Evolutionary conservation across 2,113 vertebrate species (phyloP), one percentile per base, ranked within the genome.

Genomic region (Bostrychus sinensis): DNA sequence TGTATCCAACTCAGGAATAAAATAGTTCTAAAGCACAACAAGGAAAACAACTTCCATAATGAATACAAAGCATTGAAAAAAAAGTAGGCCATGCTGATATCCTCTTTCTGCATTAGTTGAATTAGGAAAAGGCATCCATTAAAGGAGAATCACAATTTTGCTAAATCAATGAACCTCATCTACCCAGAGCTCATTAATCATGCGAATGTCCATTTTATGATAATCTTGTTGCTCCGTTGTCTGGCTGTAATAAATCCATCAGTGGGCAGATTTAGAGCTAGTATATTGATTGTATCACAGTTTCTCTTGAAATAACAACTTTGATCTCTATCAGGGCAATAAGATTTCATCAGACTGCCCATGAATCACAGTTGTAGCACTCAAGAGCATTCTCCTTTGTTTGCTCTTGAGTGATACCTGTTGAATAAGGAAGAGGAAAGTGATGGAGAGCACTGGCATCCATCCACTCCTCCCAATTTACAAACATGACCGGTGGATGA

Each of bases 401-500:
- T 71, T 62, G 54, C 53, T n/a, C 51, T 59, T 16, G 28, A 39
- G 37, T 60, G 68, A 80, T 81, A 50, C 38, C 26, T 38, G 32
- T 1, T 10, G 56, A 67, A 77, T 74, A 73, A 80, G 56, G 77
- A 72, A 69, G 72, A 77, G 51, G 79, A 88, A 85, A 88, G 82
- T 82, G 84, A 85, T 83, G 75, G 80, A 80, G 77, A 66, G 71
- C 32, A 3, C 23, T 42, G 75, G 66, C 64, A 65, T 74, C 70
- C 67, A 36, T 75, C 72, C 59, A 48, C 83, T 91, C 92, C 90
- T 92, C 92, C 87, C 92, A 84, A 90, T 92, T 86, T 80, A 88
- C 92, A 94, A 94, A 94, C 94, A 95, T 91, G 92, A 92, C 92
- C 93, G 55, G 73, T n/a, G 3, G 50, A 51, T 92, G 90, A 93